Evolutionary conservation across 2,113 vertebrate genomes (phyloP).

Genomic region (Lutjanus erythropterus): DNA sequence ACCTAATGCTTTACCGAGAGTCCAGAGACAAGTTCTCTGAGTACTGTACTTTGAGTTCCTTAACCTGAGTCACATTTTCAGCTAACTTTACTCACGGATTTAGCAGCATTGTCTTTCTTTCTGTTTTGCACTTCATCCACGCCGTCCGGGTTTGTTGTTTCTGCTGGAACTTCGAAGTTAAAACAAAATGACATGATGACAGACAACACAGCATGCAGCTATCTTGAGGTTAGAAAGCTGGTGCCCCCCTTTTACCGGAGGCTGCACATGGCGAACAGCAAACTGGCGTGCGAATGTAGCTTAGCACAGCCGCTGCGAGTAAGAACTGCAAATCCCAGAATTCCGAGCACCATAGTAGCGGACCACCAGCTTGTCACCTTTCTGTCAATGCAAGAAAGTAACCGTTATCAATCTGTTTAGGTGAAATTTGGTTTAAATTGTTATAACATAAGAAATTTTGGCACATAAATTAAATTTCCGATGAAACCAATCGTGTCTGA

Average conservation of each 20-base stretch:
- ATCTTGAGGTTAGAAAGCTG: neutral
- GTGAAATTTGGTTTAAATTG: accelerated
- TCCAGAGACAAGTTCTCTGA: neutral
- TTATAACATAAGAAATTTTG: neutral
- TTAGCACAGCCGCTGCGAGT: neutral
- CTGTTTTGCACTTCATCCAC: constrained; percentile 16
- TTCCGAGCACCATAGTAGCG: neutral
- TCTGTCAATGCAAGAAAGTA: accelerated
- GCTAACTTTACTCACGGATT: constrained; percentile 71
- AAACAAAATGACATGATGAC: constrained; percentile 85
- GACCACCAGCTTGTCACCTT: neutral
- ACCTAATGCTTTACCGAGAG: neutral
- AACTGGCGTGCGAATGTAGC: neutral
- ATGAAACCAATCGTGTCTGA: neutral
- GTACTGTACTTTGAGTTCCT: neutral
- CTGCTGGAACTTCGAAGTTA: constrained; percentile 80
- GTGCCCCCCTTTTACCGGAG: neutral
- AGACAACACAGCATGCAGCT: neutral
- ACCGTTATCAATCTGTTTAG: accelerated
- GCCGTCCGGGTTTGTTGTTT: constrained; percentile 8
- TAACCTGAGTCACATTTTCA: neutral
- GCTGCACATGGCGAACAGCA: constrained; percentile 32
- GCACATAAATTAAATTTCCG: neutral
- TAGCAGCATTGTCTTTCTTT: constrained; percentile 18
- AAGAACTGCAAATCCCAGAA: constrained; percentile 75